These are phyloP conservation scores for Zygaena filipendulae DNA, from an alignment of 2,888 invertebrate genomes.

Conservation along the genomic window DNA sequence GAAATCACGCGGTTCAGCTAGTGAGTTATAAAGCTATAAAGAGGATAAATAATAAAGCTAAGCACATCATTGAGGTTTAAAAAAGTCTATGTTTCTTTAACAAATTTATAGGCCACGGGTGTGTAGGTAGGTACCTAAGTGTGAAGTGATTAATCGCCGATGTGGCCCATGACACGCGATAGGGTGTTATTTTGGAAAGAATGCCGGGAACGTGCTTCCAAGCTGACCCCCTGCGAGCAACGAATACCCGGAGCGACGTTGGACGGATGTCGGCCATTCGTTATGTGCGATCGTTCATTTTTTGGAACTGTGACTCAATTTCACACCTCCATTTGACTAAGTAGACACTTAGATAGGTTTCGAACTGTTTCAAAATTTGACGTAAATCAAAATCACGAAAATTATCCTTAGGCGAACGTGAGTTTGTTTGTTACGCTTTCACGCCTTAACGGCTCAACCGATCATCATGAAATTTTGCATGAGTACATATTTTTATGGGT, in stretches of 20 bases:
- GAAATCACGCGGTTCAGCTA: no score
- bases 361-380: constrained; percentile 1
- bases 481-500: no score
- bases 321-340: no score
- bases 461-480: no score
- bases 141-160: constrained; percentile 57
- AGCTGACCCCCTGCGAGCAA: constrained; percentile 51
- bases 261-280: constrained; percentile 48
- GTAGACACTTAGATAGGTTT: neutral
- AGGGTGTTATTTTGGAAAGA: constrained; percentile 59
- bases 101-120: no score
- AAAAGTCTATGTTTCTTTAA: no score
- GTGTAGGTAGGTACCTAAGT: constrained; percentile 33
- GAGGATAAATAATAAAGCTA: no score
- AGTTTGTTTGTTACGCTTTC: no score
- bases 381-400: neutral
- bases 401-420: neutral
- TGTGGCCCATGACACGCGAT: constrained; percentile 39
- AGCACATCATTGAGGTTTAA: no score
- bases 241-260: constrained; percentile 39
- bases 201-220: constrained; percentile 59
- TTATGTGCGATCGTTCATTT: constrained; percentile 49
- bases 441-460: no score
- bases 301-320: constrained; percentile 50
- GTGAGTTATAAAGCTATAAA: no score